Evolutionary conservation across 2,113 vertebrate species (phyloP), one percentile per base, ranked within the genome.

Genomic region (Nasalis larvatus): DNA sequence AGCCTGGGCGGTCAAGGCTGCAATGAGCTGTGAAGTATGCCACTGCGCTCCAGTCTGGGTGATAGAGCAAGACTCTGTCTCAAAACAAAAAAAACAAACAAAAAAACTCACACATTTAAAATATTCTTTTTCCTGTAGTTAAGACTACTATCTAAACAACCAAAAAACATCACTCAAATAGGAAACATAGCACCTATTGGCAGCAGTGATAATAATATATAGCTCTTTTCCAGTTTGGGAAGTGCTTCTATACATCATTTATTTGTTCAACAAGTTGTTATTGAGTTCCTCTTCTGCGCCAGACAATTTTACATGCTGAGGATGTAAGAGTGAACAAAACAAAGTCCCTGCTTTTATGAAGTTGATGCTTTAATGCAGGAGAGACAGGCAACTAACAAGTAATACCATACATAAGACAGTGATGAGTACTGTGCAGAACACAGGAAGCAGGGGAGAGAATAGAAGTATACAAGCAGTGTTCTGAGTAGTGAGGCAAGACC

Each of bases 81-180:
- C 12, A 13, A 63, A 63, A 63, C 30, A 60, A 30, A 60, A 30
- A 63, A 60, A 60, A 11, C 12, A 60, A 60, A 10, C 27, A 60
- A 42, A 42, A 12, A 60, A 30, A 13, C 27, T 2, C 60, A 32
- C 27, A 86, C 32, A 78, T 69, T 66, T 82, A 78, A 97, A 93
- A 84, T 97, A 87, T 32, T 87, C 52, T 93, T 91, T 93, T 12
- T 86, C 23, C 23, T 87, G 74, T 66, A 95, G 66, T 85, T 86
- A 82, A 90, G 73, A 86, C 21, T 96, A 37, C 58, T 82, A 13
- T 96, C 45, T 76, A 14, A 47, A 56, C 71, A 77, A 68, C 23
- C 45, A 58, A 71, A n/a, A 45, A 40, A 56, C 47, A 49, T 23
- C 71, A 40, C 56, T 82, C 71, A 89, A 32, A 30, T 58, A 42